Percentiles rank a stretch among this genome's conserved stretches.
Evolutionary conservation across 2,797 vertebrate genomes (phyloP).

Genomic region (Coluber constrictor): DNA sequence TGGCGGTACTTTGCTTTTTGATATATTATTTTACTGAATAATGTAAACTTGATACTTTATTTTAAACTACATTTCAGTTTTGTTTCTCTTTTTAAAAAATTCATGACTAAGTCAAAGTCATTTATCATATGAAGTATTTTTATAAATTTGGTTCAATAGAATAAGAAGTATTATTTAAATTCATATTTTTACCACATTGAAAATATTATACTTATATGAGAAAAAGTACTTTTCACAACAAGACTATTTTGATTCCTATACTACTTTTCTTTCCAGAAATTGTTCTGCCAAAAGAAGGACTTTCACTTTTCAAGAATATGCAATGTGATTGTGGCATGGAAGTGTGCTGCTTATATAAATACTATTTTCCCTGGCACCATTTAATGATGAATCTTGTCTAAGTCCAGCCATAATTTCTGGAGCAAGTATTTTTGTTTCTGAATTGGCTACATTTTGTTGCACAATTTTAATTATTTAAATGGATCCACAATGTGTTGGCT

Average conservation of each 20-base stretch:
- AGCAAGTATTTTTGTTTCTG: conserved; percentile 30
- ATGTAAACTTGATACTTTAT: background rate
- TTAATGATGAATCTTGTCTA: conserved; percentile 23
- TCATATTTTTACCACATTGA: background rate
- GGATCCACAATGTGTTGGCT: background rate
- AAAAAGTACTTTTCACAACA: conserved; percentile 13
- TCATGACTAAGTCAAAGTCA: background rate
- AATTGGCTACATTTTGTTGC: conserved; percentile 10
- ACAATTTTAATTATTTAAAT: conserved; percentile 3
- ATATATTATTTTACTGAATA: background rate
- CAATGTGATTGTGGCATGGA: conserved; percentile 16
- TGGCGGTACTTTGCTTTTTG: conserved; percentile 13
- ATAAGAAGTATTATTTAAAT: background rate
- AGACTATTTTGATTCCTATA: conserved; percentile 9
- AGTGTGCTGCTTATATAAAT: conserved; percentile 34
- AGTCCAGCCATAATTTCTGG: conserved; percentile 32
- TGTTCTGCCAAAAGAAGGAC: conserved; percentile 36
- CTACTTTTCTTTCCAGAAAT: background rate
- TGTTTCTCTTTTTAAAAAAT: background rate
- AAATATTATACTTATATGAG: background rate
- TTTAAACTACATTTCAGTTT: background rate
- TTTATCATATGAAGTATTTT: background rate
- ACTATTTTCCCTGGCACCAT: conserved; percentile 45
- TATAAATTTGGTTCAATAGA: conserved; percentile 10
- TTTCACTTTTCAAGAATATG: conserved; percentile 49